Percentiles rank a stretch among this genome's conserved stretches.
These are phyloP conservation scores for Oligia fasciuncula DNA, from an alignment of 2,888 invertebrate genomes.

Conservation along the genomic window DNA sequence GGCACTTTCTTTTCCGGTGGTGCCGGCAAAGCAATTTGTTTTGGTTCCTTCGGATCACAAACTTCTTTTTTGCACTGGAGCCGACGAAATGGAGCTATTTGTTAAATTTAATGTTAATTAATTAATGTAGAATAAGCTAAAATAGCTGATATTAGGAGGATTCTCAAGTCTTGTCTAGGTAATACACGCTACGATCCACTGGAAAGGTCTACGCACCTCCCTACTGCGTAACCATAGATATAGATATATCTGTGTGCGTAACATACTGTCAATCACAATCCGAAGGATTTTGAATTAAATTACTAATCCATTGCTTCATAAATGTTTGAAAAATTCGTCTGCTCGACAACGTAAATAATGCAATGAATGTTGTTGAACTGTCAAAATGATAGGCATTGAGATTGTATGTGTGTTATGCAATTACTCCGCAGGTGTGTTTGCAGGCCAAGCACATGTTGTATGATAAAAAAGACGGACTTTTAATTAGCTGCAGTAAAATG, in stretches of 20 bases:
- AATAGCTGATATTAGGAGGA: not conserved
- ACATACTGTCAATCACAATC: not conserved
- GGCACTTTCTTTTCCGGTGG: constrained; percentile 70
- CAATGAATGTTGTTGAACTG: not conserved
- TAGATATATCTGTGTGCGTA: too few relatives aligned
- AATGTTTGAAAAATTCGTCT: not conserved
- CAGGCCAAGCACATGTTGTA: not conserved
- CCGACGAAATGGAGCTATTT: constrained; percentile 82
- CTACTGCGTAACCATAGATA: too few relatives aligned
- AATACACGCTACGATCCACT: not conserved
- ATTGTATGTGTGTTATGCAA: not conserved
- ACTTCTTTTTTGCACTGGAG: constrained; percentile 71
- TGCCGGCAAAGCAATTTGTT: constrained; percentile 72
- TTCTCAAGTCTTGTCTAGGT: not conserved
- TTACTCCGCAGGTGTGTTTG: not conserved
- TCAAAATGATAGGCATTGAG: not conserved
- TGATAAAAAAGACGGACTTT: too few relatives aligned
- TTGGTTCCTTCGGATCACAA: constrained; percentile 18
- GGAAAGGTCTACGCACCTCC: not conserved
- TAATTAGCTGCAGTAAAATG: too few relatives aligned
- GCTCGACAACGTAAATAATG: not conserved
- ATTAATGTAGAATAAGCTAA: not conserved
- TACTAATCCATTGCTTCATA: not conserved
- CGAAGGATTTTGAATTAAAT: not conserved
- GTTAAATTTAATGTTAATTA: not conserved